Base-by-base conservation (phyloP, 2,113 vertebrate species). In the Pardalotus punctatus region DNA sequence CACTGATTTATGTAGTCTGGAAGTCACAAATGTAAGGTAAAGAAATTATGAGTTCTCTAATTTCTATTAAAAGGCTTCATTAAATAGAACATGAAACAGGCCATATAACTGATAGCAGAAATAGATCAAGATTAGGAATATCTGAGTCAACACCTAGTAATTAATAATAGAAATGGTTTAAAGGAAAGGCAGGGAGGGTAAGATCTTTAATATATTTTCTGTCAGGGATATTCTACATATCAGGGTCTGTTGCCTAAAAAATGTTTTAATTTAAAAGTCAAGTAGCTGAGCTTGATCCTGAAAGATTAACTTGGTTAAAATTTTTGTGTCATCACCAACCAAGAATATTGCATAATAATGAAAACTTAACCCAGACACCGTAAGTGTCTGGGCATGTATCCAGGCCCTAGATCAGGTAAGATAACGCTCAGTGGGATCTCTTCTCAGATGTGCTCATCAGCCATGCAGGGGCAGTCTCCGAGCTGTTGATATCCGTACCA, bases 21-120 rank as follows among this genome's bases (percentile, higher is more conserved):
- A 94, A 95, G 50, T 78, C 60, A 74, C 54, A 90, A 92, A 60
- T 62, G 6, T 10, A 71, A 72, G 36, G 66, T 86, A 71, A 90
- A 76, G 54, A 87, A 90, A 86, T 81, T 20, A 31, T 15, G 35
- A 79, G 31, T 95, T 94, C 57, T 87, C 31, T 73, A 64, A 86
- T 66, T 73, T 83, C 31, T 54, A 62, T 95, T 92, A 14, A 77
- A 90, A 80, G 42, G 14, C 15, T 86, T 92, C n/a, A 73, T 90
- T 94, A 95, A 89, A 77, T 89, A 69, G 50, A 51, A 67, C n/a
- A 89, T 82, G 87, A 91, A 90, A 5, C 64, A 84, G 67, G 22
- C 35, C 38, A 9, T 83, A 25, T 74, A 69, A 56, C 14, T 87
- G 78, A 58, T 86, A 69, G 64, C 14, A 69, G 48, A 65, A 78